Evolutionary conservation across 2,113 vertebrate genomes (phyloP), one percentile per base, ranked within the genome.

Genomic region (Monopterus albus): DNA sequence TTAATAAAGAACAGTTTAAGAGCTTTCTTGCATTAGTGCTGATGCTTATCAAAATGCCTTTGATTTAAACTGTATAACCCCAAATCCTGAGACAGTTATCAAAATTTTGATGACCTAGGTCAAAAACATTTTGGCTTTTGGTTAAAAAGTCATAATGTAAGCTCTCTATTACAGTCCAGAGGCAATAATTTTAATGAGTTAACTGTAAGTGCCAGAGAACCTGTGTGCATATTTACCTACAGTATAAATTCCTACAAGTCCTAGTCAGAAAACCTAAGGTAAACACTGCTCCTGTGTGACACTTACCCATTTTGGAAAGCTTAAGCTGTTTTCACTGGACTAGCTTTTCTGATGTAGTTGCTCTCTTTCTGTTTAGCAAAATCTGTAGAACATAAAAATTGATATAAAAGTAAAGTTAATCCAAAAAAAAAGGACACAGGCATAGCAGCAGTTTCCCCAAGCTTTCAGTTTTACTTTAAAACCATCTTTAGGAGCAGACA

Each of bases 61-160:
- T 78, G 4, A 40, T 46, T 85, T 61, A 52, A 78, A 50, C 35
- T 72, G 21, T 52, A 53, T 62, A 67, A 67, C 51, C 13, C 25
- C 6, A 18, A 23, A 55, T n/a, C 63, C 20, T 51, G 15, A 28
- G 51, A 46, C 46, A 56, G 75, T 69, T 81, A 53, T 72, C 42
- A 59, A 57, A 66, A 85, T 74, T 11, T 38, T 58, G 28, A 40
- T 67, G 56, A 78, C 62, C 72, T 72, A 80, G 15, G 83, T 79
- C 59, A 53, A 60, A 52, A 56, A 53, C 21, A 31, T 58, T 29
- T 47, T 59, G 12, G 61, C 43, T 46, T 4, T 3, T 43, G 35
- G 23, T 13, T 4, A 8, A 38, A 7, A 42, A 15, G n/a, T n/a
- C n/a, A n/a, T n/a, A 36, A 42, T 26, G 6, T 1, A 38, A 52